phyloP scores from a whole-genome alignment of 2,113 vertebrate genomes.

The Antechinus stuartii region DNA sequence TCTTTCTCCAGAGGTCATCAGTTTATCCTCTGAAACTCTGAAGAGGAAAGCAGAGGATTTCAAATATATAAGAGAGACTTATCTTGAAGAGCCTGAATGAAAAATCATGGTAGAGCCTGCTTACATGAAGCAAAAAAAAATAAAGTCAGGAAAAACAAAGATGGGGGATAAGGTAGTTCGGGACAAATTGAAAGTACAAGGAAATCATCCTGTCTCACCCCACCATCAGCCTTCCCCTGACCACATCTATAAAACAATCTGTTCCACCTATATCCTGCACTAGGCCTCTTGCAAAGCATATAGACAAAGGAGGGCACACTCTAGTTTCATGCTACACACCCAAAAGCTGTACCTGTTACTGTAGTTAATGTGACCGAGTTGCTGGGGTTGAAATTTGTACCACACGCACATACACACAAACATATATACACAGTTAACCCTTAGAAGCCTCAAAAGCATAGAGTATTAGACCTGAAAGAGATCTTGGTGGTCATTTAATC shows the following conservation, averaged over 20 bases:
- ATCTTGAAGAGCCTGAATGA: background rate
- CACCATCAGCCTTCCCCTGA: background rate
- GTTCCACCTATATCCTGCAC: background rate
- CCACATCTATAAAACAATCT: background rate
- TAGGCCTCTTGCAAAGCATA: background rate
- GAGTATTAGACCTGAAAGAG: background rate
- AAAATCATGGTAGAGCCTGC: background rate
- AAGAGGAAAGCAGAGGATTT: background rate
- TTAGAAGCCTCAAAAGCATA: background rate
- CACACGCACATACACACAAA: no score
- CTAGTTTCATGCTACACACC: background rate
- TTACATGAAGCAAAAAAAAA: background rate
- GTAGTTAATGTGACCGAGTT: background rate
- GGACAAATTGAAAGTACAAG: background rate
- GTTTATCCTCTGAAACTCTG: background rate
- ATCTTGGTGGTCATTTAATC: background rate
- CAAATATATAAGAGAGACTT: background rate
- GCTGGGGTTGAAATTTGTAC: background rate
- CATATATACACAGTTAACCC: no score
- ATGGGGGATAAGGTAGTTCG: background rate
- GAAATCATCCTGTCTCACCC: background rate
- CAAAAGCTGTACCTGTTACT: background rate
- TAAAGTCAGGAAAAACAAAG: background rate
- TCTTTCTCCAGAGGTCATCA: background rate
- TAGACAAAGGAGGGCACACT: background rate